phyloP scores from a whole-genome alignment of 2,113 vertebrate species.

The Crotalus horridus region DNA sequence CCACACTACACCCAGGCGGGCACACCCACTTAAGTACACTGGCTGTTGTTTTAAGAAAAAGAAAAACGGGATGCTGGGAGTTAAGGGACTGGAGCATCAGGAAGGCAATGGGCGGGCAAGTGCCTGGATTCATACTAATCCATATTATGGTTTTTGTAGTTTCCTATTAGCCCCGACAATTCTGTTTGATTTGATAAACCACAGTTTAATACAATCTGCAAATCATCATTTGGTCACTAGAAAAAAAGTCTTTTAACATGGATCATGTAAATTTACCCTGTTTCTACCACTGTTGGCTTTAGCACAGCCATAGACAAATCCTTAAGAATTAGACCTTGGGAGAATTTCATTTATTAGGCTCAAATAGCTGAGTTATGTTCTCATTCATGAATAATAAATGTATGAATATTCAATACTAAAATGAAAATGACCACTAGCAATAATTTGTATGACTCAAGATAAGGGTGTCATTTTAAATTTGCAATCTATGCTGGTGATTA shows the following conservation, averaged over 20 bases:
- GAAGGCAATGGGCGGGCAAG: not conserved
- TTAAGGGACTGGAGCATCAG: not conserved
- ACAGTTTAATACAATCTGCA: not conserved
- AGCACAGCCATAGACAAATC: not conserved
- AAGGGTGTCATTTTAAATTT: not conserved
- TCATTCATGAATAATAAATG: not conserved
- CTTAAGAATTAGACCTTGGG: not conserved
- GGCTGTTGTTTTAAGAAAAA: not conserved
- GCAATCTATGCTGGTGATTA: not conserved
- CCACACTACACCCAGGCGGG: not conserved
- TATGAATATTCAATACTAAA: not conserved
- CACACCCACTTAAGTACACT: not conserved
- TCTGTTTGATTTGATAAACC: not conserved
- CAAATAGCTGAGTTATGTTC: not conserved
- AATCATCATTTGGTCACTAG: not conserved
- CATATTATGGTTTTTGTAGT: not conserved
- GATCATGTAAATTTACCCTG: not conserved
- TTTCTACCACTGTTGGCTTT: not conserved
- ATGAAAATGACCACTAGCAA: not conserved
- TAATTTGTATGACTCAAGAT: not conserved
- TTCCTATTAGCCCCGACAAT: not conserved
- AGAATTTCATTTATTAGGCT: not conserved
- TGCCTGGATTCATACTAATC: not conserved
- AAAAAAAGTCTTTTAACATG: not conserved
- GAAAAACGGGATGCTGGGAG: not conserved